Base-by-base conservation (phyloP, 2,888 invertebrate genomes). In the Sarcophaga carnaria region DNA sequence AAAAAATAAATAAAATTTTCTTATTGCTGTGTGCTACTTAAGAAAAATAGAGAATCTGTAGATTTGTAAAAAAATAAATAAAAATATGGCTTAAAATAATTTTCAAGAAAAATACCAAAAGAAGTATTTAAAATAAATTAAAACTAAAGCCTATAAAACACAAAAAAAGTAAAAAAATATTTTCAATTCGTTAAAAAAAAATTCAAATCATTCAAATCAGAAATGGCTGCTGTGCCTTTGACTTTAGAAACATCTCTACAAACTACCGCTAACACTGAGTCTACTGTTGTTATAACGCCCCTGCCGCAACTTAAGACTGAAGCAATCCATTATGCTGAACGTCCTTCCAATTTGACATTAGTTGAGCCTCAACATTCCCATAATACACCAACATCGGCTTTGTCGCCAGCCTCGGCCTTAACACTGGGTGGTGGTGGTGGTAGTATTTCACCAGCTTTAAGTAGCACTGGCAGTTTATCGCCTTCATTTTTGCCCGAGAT, bases 401-500 rank as follows among this genome's bases (percentile, higher is more conserved):
- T 63, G 59, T 60, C 80, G 67, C 25, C 74, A 17, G 11, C 14
- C 27, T 25, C 76, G 37, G 66, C 70, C 12, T 12, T 14, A 49
- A 47, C 76, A 54, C 60, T 76, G 12, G 59, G 69, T 70, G 83
- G 86, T 62, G 83, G 86, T 62, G 60, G 69, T 70, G 80, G 86
- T 62, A 83, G 66, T 83, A 78, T 81, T 83, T 87, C 87, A 84
- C 87, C 87, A 79, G 84, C 71, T 67, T 59, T 83, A 14, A 86
- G 86, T 27, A 83, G 77, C 77, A 71, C 63, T 76, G 81, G 84
- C 70, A 87, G 87, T 72, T 70, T 87, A 81, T 89, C 90, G 72
- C 89, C 89, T 80, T 89, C 89, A 86, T 91, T 92, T 76, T 89
- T 90, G 88, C 91, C 91, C 83, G 93, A 92, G 87, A 93, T 96